These are phyloP conservation scores for Protomyctophum bolini DNA, from an alignment of 2,113 vertebrate genomes.

Conservation along the genomic window DNA sequence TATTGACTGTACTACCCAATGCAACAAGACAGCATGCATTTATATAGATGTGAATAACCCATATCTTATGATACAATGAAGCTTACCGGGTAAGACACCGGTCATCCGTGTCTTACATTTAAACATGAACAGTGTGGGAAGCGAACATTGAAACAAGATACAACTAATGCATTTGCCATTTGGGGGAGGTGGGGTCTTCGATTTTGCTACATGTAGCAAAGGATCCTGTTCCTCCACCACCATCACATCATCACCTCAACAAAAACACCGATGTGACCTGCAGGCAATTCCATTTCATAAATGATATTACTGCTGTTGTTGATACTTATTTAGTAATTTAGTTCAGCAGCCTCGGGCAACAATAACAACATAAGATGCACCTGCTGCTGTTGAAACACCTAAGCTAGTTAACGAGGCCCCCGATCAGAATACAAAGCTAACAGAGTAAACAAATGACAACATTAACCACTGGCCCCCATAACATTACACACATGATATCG, in stretches of 20 bases:
- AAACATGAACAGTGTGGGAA: too few species aligned
- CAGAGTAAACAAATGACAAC: slow-evolving; percentile 23
- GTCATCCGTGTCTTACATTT: too few species aligned
- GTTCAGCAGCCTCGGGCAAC: neutral
- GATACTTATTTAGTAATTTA: neutral
- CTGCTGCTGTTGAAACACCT: slow-evolving; percentile 11
- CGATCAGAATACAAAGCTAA: neutral
- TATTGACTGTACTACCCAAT: too few species aligned
- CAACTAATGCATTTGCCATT: neutral
- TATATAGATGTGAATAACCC: too few species aligned
- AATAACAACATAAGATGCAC: slow-evolving; percentile 27
- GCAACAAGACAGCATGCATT: too few species aligned
- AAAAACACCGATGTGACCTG: too few species aligned
- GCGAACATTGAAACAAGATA: too few species aligned
- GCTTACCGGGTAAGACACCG: too few species aligned
- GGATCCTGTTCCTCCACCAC: too few species aligned
- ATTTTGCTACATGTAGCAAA: neutral
- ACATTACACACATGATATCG: neutral
- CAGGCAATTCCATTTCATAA: neutral
- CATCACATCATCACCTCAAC: too few species aligned
- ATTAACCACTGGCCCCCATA: neutral
- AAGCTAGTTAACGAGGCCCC: slow-evolving; percentile 22
- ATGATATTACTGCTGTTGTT: neutral
- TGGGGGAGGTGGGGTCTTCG: neutral
- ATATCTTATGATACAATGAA: too few species aligned